Conservation (phyloP, 2,888 invertebrate species). For the Cosmia pyralina region DNA sequence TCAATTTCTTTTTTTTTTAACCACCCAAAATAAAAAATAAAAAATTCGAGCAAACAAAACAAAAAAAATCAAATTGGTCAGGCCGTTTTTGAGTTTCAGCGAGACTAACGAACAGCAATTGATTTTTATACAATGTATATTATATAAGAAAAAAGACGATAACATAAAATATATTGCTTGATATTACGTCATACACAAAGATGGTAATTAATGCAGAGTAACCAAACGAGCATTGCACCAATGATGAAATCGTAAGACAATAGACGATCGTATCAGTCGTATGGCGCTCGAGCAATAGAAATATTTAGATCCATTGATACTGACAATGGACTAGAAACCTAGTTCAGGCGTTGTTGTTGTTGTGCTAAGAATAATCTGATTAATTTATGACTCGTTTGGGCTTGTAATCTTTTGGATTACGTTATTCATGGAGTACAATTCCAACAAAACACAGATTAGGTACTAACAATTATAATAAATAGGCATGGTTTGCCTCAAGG, state of each 20-base stretch:
- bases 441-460: neutral
- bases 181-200: constrained; percentile 31
- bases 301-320: constrained; percentile 53
- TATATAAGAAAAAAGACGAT: no score
- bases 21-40: no score
- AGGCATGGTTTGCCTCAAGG: neutral
- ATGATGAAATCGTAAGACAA: constrained; percentile 57
- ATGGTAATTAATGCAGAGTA: constrained; percentile 46
- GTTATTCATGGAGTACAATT: neutral
- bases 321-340: constrained; percentile 49
- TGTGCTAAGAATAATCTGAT: neutral
- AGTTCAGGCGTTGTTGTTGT: constrained; percentile 8
- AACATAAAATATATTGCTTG: neutral
- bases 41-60: no score
- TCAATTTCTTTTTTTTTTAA: no score
- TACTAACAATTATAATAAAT: neutral
- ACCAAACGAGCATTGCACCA: constrained; percentile 35
- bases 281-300: constrained; percentile 55
- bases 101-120: no score
- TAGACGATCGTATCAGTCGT: constrained; percentile 50
- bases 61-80: no score
- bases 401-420: neutral
- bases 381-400: constrained; percentile 12
- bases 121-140: no score
- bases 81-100: no score